Conservation (phyloP, 2,113 vertebrate genomes). For the Crypturellus undulatus region DNA sequence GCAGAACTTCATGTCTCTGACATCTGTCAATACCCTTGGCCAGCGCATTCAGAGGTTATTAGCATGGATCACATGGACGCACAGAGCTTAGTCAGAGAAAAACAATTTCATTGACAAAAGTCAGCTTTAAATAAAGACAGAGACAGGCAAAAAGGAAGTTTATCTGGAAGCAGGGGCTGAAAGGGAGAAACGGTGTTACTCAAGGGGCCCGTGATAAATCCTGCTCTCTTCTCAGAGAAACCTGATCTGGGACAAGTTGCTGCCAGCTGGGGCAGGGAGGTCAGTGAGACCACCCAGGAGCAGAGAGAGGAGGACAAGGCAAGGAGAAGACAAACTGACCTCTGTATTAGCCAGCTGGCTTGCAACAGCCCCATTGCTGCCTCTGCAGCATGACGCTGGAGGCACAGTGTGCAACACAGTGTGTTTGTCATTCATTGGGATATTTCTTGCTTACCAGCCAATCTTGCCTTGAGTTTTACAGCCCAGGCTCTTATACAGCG, state of each 20-base stretch:
- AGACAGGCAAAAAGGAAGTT: background rate
- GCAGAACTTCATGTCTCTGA: background rate
- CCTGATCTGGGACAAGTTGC: background rate
- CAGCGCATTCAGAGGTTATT: background rate
- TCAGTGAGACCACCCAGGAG: background rate
- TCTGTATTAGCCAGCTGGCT: background rate
- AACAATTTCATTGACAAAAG: background rate
- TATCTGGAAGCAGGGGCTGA: background rate
- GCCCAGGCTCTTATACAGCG: background rate
- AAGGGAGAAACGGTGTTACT: background rate
- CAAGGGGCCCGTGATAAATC: background rate
- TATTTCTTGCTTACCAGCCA: background rate
- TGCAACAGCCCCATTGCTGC: background rate
- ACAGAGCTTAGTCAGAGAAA: background rate
- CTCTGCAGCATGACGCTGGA: background rate
- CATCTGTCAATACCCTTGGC: background rate
- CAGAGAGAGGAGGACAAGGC: background rate
- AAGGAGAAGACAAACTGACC: background rate
- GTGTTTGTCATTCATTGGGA: background rate
- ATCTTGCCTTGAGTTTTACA: background rate
- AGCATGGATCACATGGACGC: background rate
- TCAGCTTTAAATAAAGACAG: background rate
- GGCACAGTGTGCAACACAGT: background rate
- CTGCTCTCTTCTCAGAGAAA: background rate
- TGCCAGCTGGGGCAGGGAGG: background rate